phyloP scores from a whole-genome alignment of 2,113 vertebrate species.

The Tor tambroides region DNA sequence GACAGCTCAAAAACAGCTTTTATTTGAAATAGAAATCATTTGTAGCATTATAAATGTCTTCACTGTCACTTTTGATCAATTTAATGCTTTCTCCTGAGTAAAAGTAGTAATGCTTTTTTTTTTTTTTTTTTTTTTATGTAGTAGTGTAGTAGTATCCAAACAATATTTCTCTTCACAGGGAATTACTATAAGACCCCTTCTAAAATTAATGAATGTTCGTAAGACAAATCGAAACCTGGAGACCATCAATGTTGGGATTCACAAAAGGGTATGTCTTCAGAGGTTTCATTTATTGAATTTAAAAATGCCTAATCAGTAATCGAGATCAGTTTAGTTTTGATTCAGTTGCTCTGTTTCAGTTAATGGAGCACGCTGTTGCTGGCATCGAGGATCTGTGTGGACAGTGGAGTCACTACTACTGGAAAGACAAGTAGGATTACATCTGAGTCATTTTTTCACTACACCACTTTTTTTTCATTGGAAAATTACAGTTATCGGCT shows the following conservation, averaged over 20 bases:
- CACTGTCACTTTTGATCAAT: neutral
- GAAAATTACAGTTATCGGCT: neutral
- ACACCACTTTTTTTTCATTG: neutral
- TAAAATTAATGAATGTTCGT: slow-evolving; percentile 92
- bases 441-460: neutral
- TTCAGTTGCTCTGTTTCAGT: slow-evolving; percentile 70
- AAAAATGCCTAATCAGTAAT: neutral
- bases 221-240: slow-evolving; percentile 88
- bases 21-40: neutral
- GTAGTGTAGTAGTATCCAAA: neutral
- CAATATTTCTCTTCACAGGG: slow-evolving; percentile 75
- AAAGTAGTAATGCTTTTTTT: neutral
- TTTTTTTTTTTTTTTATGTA: neutral
- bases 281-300: neutral
- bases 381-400: slow-evolving; percentile 97
- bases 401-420: slow-evolving; percentile 97
- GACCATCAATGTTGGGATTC: slow-evolving; percentile 91
- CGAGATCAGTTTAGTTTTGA: neutral
- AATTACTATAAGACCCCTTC: slow-evolving; percentile 93
- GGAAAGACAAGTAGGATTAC: slow-evolving; percentile 93
- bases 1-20: neutral
- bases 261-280: slow-evolving; percentile 83
- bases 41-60: neutral
- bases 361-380: slow-evolving; percentile 93
- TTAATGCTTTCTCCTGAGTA: neutral